phyloP scores from a whole-genome alignment of 1,140 invertebrate species.

The Bradynema listronoti region DNA sequence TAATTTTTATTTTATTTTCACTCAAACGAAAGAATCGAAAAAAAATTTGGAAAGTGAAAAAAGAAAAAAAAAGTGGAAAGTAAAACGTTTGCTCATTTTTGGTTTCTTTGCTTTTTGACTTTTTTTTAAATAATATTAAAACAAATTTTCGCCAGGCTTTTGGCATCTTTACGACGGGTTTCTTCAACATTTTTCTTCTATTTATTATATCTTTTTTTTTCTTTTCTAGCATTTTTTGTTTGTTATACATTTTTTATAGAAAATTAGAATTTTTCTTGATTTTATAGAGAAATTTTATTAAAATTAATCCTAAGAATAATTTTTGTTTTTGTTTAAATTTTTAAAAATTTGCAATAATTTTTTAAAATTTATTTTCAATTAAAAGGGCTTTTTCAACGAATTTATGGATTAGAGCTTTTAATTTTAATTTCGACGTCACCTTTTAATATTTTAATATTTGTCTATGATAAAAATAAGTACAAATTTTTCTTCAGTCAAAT shows the following conservation, averaged over 20 bases:
- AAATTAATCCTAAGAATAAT: background rate
- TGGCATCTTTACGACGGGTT: too few relatives aligned
- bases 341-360: background rate
- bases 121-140: background rate
- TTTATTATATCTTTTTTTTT: too few relatives aligned
- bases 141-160: background rate
- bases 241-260: too few relatives aligned
- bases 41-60: slow-evolving; percentile 1
- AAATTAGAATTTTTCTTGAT: background rate
- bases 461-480: too few relatives aligned
- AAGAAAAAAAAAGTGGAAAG: background rate
- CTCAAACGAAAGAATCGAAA: background rate
- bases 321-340: background rate
- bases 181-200: too few relatives aligned
- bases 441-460: too few relatives aligned
- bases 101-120: background rate
- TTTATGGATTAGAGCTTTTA: too few relatives aligned
- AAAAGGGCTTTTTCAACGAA: too few relatives aligned
- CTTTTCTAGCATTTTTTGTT: too few relatives aligned
- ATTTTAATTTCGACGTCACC: too few relatives aligned
- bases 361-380: background rate
- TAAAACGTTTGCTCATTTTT: background rate
- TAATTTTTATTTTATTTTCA: slow-evolving; percentile 3
- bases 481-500: too few relatives aligned
- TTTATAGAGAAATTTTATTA: background rate